A percentile compares a stretch with the other conserved stretches of the same genome.
Conservation (phyloP, 1,140 invertebrate genomes). For the Calycopis cecrops region DNA sequence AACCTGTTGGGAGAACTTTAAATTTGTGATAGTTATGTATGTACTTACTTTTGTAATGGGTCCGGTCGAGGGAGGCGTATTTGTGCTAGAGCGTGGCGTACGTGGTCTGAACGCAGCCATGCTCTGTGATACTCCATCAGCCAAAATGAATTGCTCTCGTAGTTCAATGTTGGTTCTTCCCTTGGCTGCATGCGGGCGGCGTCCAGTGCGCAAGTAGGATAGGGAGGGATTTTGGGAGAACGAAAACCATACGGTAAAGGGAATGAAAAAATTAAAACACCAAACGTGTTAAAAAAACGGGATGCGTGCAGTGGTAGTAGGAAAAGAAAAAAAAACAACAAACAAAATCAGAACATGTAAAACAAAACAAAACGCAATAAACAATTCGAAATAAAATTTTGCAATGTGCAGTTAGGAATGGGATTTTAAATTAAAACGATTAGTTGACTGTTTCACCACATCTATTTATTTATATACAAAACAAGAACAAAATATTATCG, state of each 20-base stretch:
- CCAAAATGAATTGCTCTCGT: constrained; percentile 98
- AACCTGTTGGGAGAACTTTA: constrained; percentile 46
- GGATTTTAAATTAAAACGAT: constrained; percentile 60
- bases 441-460: constrained; percentile 66
- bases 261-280: constrained; percentile 58
- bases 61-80: constrained; percentile 82
- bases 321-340: constrained; percentile 67
- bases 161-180: constrained; percentile 99
- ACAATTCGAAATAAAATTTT: constrained; percentile 38
- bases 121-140: constrained; percentile 96
- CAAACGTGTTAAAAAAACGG: constrained; percentile 60
- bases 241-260: constrained; percentile 63
- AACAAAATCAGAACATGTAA: constrained; percentile 70
- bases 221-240: constrained; percentile 46
- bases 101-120: constrained; percentile 97
- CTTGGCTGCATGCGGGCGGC: constrained; percentile 89
- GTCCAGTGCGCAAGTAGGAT: constrained; percentile 62
- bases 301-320: constrained; percentile 66
- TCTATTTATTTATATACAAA: constrained; percentile 37
- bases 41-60: constrained; percentile 94
- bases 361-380: constrained; percentile 59
- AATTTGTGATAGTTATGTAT: constrained; percentile 24
- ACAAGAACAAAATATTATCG: constrained; percentile 30
- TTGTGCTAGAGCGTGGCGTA: constrained; percentile 87
- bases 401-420: constrained; percentile 63